phyloP scores from a whole-genome alignment of 2,797 vertebrate genomes.

The Channallabes apus region DNA sequence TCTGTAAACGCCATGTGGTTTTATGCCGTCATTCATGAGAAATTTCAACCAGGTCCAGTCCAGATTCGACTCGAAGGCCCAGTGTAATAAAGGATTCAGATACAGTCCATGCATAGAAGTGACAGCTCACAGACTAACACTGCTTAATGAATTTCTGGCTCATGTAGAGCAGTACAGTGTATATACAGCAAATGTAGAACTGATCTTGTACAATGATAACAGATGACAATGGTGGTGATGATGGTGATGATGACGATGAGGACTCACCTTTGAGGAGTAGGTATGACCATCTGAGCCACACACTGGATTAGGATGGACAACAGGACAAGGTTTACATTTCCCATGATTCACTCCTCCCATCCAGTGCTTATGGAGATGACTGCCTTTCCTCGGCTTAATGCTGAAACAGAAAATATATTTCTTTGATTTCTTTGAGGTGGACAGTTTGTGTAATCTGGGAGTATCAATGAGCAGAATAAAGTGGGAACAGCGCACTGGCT shows the following conservation, averaged over 20 bases:
- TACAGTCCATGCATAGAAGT: neutral
- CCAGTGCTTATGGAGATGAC: conserved; percentile 79
- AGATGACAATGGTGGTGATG: neutral
- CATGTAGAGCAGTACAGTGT: neutral
- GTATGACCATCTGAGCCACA: conserved; percentile 90
- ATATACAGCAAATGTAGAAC: neutral
- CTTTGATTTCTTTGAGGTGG: neutral
- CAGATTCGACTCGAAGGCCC: too few relatives aligned
- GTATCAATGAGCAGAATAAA: conserved; percentile 11
- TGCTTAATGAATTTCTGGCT: conserved; percentile 13
- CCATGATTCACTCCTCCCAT: conserved; percentile 73
- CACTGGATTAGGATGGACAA: conserved; percentile 68
- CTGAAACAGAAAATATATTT: conserved; percentile 58
- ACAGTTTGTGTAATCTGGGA: neutral
- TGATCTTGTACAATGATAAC: neutral
- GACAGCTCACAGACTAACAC: conserved; percentile 18
- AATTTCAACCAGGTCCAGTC: too few relatives aligned
- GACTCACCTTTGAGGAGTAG: conserved; percentile 78
- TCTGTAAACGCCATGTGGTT: too few relatives aligned
- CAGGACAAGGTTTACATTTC: conserved; percentile 84
- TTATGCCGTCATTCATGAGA: too few relatives aligned
- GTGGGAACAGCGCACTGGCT: conserved; percentile 10
- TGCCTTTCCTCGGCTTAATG: conserved; percentile 86
- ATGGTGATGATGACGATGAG: neutral
- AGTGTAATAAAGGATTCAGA: neutral